phyloP scores from a whole-genome alignment of 1,140 invertebrate species.

The Cotesia glomerata region DNA sequence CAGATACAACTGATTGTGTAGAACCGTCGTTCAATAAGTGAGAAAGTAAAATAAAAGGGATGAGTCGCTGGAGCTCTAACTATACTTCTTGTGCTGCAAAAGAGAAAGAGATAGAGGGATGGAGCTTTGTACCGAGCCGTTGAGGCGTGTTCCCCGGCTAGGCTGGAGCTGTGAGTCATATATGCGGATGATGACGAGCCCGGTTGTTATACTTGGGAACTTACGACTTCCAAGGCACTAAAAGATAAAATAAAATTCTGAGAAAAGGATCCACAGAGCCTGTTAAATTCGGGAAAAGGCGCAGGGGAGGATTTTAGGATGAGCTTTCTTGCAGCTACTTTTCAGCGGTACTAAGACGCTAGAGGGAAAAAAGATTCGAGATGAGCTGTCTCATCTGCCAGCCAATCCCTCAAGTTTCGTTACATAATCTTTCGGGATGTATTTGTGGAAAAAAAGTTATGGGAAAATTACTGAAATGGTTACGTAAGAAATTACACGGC shows the following conservation, averaged over 20 bases:
- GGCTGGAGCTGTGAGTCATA: constrained; percentile 5
- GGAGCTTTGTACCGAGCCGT: constrained; percentile 8
- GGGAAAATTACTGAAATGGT: too few relatives aligned
- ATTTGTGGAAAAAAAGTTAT: too few relatives aligned
- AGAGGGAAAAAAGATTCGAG: not conserved
- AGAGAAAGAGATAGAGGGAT: not conserved
- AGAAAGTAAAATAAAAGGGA: too few relatives aligned
- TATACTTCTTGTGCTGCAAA: not conserved
- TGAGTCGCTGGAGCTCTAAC: too few relatives aligned
- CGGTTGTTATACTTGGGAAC: not conserved
- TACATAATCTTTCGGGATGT: too few relatives aligned
- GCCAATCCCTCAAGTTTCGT: constrained; percentile 11
- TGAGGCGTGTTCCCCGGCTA: not conserved
- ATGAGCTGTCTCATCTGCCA: constrained; percentile 22
- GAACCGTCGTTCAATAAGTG: too few relatives aligned
- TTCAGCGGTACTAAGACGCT: not conserved
- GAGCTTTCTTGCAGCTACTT: constrained; percentile 19
- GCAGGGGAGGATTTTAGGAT: constrained; percentile 13
- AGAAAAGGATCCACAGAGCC: not conserved
- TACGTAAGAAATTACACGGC: too few relatives aligned
- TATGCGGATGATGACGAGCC: constrained; percentile 21
- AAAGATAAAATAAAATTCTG: too few relatives aligned
- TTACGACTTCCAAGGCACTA: too few relatives aligned
- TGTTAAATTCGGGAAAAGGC: not conserved
- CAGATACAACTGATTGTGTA: too few relatives aligned